Evolutionary conservation across 2,888 invertebrate genomes (phyloP).

Genomic region (Drosophila fungiperda): DNA sequence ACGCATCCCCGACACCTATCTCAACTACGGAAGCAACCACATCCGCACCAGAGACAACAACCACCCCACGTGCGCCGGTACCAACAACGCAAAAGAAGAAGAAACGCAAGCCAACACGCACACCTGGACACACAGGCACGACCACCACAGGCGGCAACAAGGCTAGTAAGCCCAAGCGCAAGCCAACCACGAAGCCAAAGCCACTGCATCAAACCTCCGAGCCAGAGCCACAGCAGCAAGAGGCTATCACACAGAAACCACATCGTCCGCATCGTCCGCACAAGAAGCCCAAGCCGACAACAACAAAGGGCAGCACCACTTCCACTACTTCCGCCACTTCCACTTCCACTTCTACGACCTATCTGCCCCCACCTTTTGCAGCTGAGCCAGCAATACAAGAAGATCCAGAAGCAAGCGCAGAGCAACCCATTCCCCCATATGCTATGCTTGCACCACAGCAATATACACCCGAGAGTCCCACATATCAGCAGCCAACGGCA

Average conservation of each 20-base stretch:
- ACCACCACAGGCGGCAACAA: slow-evolving; percentile 24
- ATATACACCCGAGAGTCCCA: slow-evolving; percentile 17
- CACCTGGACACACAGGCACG: slow-evolving; percentile 52
- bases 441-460: background rate
- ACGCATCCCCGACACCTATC: slow-evolving; percentile 18
- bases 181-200: slow-evolving; percentile 61
- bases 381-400: slow-evolving; percentile 28
- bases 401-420: slow-evolving; percentile 12
- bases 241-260: slow-evolving; percentile 36
- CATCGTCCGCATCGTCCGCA: slow-evolving; percentile 51
- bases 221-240: slow-evolving; percentile 35
- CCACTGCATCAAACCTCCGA: slow-evolving; percentile 35
- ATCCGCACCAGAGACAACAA: slow-evolving; percentile 37
- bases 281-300: slow-evolving; percentile 59
- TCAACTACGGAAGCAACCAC: slow-evolving; percentile 27
- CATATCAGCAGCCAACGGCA: slow-evolving; percentile 22
- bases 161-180: slow-evolving; percentile 43
- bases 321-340: slow-evolving; percentile 36
- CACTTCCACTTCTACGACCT: background rate
- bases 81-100: slow-evolving; percentile 72
- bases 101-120: slow-evolving; percentile 80
- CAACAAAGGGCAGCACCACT: slow-evolving; percentile 46
- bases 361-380: background rate
- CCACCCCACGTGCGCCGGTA: slow-evolving; percentile 30
- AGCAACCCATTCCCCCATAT: background rate